These are phyloP conservation scores for Odocoileus hemionus DNA, from an alignment of 2,113 vertebrate genomes.

Conservation along the genomic window DNA sequence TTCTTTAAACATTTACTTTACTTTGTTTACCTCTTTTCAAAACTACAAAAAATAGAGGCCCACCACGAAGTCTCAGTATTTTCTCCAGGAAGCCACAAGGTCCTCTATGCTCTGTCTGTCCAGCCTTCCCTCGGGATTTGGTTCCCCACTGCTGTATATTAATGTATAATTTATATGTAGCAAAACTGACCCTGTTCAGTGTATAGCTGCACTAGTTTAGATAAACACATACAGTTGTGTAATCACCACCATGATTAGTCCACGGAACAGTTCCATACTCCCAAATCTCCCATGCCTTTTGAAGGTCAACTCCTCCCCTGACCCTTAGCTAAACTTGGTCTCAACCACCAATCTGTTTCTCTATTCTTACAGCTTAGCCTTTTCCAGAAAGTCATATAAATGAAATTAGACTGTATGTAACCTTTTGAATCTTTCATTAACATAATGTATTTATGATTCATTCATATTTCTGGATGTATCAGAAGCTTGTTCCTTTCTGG, in stretches of 20 bases:
- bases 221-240: not conserved
- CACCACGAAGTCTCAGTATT: not conserved
- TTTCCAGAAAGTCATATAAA: not conserved
- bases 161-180: not conserved
- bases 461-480: not conserved
- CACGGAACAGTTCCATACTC: not conserved
- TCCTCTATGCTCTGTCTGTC: not conserved
- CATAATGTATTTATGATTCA: not conserved
- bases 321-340: not conserved
- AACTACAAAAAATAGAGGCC: not conserved
- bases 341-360: not conserved
- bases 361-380: not conserved
- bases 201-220: not conserved
- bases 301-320: not conserved
- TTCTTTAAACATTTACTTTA: not conserved
- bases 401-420: rapidly evolving
- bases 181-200: not conserved
- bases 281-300: not conserved
- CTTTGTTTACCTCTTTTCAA: not conserved
- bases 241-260: not conserved
- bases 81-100: not conserved
- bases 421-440: not conserved
- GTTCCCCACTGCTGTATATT: not conserved
- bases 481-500: not conserved
- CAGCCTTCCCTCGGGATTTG: not conserved